Percentiles rank a stretch among this genome's conserved stretches.
These are phyloP conservation scores for Alentia gelatinosa DNA, from an alignment of 2,888 invertebrate species.

Conservation along the genomic window DNA sequence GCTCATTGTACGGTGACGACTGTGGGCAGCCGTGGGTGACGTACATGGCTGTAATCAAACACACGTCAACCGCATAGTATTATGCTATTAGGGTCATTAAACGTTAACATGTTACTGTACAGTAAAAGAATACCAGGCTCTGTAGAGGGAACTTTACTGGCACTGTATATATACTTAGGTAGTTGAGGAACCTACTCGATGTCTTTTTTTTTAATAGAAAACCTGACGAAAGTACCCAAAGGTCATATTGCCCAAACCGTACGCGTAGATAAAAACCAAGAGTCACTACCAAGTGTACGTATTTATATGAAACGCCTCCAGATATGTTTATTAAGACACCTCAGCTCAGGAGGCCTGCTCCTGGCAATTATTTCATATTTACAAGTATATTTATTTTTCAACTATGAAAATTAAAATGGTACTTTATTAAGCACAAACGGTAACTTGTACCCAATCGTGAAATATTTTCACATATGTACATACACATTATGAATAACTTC, in stretches of 20 bases:
- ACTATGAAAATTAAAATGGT: not conserved
- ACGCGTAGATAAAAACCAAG: not conserved
- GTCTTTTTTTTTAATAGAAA: not conserved
- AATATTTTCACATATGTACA: slow-evolving; percentile 30
- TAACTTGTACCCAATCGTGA: not conserved
- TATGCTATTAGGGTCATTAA: not conserved
- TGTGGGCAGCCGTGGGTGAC: no score
- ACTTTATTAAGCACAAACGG: not conserved
- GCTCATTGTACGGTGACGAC: not conserved
- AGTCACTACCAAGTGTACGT: not conserved
- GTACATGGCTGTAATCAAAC: not conserved
- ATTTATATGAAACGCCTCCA: no score
- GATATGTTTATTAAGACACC: not conserved
- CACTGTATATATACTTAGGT: not conserved
- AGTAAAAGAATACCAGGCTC: not conserved
- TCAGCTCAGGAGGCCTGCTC: not conserved
- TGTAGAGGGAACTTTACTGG: not conserved
- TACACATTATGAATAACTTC: not conserved
- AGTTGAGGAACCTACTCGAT: not conserved
- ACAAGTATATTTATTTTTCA: slow-evolving; percentile 20
- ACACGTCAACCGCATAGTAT: not conserved
- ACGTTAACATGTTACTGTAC: not conserved
- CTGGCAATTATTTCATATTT: not conserved
- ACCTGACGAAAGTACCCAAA: not conserved
- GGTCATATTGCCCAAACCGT: not conserved